Evolutionary conservation across 2,113 vertebrate genomes (phyloP).

Genomic region (Gasterosteus nipponicus): DNA sequence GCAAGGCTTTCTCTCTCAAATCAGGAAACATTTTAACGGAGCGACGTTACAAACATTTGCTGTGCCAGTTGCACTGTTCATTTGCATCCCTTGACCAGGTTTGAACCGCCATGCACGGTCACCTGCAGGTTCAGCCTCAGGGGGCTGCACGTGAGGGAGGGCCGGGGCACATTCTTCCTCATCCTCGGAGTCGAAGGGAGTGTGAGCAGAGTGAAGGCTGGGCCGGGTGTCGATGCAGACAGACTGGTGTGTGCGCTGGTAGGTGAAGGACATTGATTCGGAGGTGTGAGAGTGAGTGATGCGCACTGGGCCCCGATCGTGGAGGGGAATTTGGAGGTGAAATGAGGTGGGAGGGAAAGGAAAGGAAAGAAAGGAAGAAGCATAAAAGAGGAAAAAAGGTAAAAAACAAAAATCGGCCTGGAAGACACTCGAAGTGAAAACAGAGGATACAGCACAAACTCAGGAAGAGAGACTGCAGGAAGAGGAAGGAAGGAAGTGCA

Average conservation of each 20-base stretch:
- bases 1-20: slow-evolving; percentile 23
- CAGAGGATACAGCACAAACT: slow-evolving; percentile 34
- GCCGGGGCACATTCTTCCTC: slow-evolving; percentile 75
- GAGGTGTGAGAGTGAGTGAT: slow-evolving; percentile 94
- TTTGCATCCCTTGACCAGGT: slow-evolving; percentile 2
- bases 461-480: neutral
- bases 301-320: slow-evolving; percentile 83
- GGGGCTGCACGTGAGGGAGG: slow-evolving; percentile 77
- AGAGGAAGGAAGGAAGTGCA: slow-evolving; percentile 6
- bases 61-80: neutral
- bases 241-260: slow-evolving; percentile 93
- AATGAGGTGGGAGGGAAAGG: neutral
- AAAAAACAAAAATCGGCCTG: slow-evolving; percentile 13
- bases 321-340: slow-evolving; percentile 50
- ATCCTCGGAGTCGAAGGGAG: slow-evolving; percentile 86
- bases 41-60: neutral
- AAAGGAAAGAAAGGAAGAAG: slow-evolving; percentile 12
- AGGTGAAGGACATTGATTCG: slow-evolving; percentile 97
- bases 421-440: slow-evolving; percentile 33
- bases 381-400: slow-evolving; percentile 29
- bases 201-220: slow-evolving; percentile 80
- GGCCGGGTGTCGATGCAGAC: slow-evolving; percentile 93
- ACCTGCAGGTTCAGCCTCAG: slow-evolving; percentile 89
- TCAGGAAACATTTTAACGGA: neutral
- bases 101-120: slow-evolving; percentile 80